Conservation (phyloP, 2,797 vertebrate species). For the Gobionotothen gibberifrons region DNA sequence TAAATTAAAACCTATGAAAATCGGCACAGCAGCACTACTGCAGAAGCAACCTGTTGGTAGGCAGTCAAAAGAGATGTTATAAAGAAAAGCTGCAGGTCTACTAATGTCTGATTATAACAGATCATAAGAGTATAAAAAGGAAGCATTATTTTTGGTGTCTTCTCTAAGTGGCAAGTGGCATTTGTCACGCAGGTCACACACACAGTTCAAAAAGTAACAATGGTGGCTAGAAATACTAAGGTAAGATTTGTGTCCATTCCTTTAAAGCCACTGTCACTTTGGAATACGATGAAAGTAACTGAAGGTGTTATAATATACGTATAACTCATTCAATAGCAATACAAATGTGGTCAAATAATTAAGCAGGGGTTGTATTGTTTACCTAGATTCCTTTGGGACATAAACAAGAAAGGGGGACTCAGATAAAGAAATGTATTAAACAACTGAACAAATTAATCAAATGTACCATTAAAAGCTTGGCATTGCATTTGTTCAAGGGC, state of each 20-base stretch:
- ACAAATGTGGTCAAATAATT: neutral
- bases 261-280: neutral
- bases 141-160: too few species aligned
- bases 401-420: neutral
- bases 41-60: slow-evolving; percentile 30
- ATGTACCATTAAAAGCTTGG: slow-evolving; percentile 10
- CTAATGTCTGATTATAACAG: slow-evolving; percentile 17
- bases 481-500: slow-evolving; percentile 6
- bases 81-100: slow-evolving; percentile 5
- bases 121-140: too few species aligned
- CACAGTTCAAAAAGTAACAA: neutral
- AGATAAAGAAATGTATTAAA: neutral
- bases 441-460: neutral
- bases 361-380: neutral
- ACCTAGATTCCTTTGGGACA: neutral
- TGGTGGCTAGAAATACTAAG: neutral
- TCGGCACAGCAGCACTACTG: slow-evolving; percentile 56
- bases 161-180: neutral
- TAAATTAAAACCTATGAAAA: slow-evolving; percentile 50
- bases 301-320: neutral
- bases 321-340: neutral
- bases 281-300: slow-evolving; percentile 15
- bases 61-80: slow-evolving; percentile 12
- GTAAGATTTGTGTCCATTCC: neutral
- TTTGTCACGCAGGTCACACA: neutral